phyloP scores from a whole-genome alignment of 1,140 invertebrate genomes.

The Microvelia longipes region DNA sequence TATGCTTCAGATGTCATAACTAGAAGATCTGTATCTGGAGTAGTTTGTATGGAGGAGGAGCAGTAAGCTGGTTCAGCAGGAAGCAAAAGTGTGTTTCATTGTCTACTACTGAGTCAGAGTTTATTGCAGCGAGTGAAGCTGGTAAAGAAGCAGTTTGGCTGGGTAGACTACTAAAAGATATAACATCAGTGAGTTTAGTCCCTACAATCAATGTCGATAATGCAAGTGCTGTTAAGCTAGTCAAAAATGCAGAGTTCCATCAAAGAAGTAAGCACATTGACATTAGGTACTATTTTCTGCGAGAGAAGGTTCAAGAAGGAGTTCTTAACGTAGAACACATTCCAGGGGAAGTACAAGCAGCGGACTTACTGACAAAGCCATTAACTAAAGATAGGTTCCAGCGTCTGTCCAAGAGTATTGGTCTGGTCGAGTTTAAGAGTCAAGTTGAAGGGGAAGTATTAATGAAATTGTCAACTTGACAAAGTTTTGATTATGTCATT shows the following conservation, averaged over 20 bases:
- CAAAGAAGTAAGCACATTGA: conserved; percentile 26
- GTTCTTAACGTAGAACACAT: background rate
- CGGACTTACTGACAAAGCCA: conserved; percentile 13
- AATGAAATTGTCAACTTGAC: background rate
- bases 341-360: conserved; percentile 1
- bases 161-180: conserved; percentile 1
- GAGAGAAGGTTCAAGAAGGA: conserved; percentile 4
- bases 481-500: too few species aligned
- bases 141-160: conserved; percentile 18
- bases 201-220: conserved; percentile 21
- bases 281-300: conserved; percentile 9
- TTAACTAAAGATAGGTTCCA: conserved; percentile 12
- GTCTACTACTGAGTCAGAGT: conserved; percentile 32
- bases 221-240: conserved; percentile 23
- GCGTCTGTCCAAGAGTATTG: conserved; percentile 2
- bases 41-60: conserved; percentile 13
- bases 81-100: conserved; percentile 21
- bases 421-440: background rate
- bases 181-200: background rate
- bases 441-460: background rate
- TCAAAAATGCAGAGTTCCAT: conserved; percentile 23
- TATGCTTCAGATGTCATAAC: conserved; percentile 25
- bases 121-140: conserved; percentile 30
- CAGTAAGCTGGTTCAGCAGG: conserved; percentile 22
- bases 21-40: conserved; percentile 23